Conservation (phyloP, 2,888 invertebrate genomes). For the Aphidoletes aphidimyza region DNA sequence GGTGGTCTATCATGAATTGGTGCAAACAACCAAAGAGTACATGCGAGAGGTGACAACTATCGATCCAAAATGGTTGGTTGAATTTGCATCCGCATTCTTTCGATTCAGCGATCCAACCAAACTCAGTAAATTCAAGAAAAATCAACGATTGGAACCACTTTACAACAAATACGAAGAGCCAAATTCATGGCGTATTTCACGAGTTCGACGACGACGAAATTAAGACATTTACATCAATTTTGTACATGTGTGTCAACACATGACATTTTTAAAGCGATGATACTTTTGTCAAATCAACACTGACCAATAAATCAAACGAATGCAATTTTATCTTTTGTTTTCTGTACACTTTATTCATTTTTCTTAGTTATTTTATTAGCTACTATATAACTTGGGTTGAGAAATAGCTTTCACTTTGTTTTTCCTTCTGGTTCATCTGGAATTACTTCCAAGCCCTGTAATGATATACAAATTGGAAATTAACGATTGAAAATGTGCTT, state of each 20-base stretch:
- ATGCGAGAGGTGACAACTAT: slow-evolving; percentile 98
- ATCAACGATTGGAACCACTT: slow-evolving; percentile 95
- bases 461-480: too few relatives aligned
- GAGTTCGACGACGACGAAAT: slow-evolving; percentile 87
- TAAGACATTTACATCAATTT: slow-evolving; percentile 64
- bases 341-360: neutral
- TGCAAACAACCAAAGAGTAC: slow-evolving; percentile 98
- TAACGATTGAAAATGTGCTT: too few relatives aligned
- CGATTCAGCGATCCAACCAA: slow-evolving; percentile 98
- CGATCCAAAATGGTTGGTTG: slow-evolving; percentile 98
- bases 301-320: too few relatives aligned
- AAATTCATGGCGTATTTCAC: slow-evolving; percentile 98
- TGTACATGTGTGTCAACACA: too few relatives aligned
- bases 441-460: slow-evolving; percentile 26
- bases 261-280: too few relatives aligned
- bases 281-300: too few relatives aligned
- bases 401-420: neutral
- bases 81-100: slow-evolving; percentile 99
- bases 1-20: slow-evolving; percentile 99
- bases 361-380: neutral
- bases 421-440: neutral
- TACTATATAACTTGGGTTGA: neutral
- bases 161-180: slow-evolving; percentile 99
- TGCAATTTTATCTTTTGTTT: too few relatives aligned
- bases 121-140: slow-evolving; percentile 98